Evolutionary conservation across 1,140 invertebrate species (phyloP), one percentile per base, ranked within the genome.

Genomic region (Aleiodes sp.): DNA sequence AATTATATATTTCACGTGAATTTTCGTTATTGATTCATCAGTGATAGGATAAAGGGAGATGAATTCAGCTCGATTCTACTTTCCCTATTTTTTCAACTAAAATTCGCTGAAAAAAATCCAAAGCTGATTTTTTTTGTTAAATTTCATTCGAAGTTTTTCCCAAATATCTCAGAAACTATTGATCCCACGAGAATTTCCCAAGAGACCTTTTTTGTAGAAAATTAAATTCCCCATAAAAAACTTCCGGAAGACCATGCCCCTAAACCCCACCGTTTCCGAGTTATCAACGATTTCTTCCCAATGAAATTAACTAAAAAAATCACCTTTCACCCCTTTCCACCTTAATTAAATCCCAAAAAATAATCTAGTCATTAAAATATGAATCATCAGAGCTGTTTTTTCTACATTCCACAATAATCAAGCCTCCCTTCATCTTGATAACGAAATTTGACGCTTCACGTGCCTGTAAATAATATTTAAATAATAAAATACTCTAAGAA

Each of bases 1-100:
- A 56, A 21, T 24, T 64, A 64, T 43, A 64, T 64, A 43, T 62
- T 39, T 62, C 60, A 62, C 21, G 37, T 64, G 37, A 62, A 29
- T 41, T 21, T 46, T 12, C 19, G 37, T 62, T 37, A 7, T 21
- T 62, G 14, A 14, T 3, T 62, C 19, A 31, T 21, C n/a, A 37
- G 31, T n/a, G n/a, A 24, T 19, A 62, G 21, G 33, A 62, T 24
- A 39, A 37, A 62, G 33, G 60, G 33, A 62, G 33, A 37, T 24
- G 4, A 16, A 24, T 21, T 24, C 24, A 57, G 9, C 7, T 19
- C 4, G 14, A 10, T 57, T 24, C 10, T 6, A 35, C 10, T 10
- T 10, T 10, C 31, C 31, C 31, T 10, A 35, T 35, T 35, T 35
- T 6, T 35, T 4, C 31, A 35, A 35, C 10, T 35, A 35, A 35